Evolutionary conservation across 2,113 vertebrate species (phyloP), one percentile per base, ranked within the genome.

Genomic region (Python bivittatus): DNA sequence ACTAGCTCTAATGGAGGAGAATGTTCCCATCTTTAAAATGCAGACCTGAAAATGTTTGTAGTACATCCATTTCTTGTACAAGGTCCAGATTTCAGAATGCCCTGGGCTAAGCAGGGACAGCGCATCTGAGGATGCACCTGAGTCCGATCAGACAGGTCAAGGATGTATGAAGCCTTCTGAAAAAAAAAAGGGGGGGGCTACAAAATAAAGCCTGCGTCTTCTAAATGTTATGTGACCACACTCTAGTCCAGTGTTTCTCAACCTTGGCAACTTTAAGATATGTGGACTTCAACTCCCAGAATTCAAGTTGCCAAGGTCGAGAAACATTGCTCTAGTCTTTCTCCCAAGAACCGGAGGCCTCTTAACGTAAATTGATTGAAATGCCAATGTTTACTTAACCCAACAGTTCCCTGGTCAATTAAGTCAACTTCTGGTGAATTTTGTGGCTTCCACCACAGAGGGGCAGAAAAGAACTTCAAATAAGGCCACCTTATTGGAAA

Each of bases 391-490:
- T 92, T 92, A 48, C 15, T n/a, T 44, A 64, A 7, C 72, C 58
- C 6, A 61, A 58, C 20, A 20, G 13, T 58, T 88, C 48, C 42
- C 53, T n/a, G 17, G 27, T 44, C 33, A 44, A 79, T 57, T 86
- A 33, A 38, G 44, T 38, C 27, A 68, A 27, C 60, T 2, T 88
- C 57, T 29, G 90, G 38, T 95, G 95, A 93, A 58, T 93, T 92
- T 94, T 33, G 92, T 94, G 84, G 72, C 60, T 93, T 96, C 88
- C 83, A 95, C 97, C 96, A 96, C 96, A 95, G 95, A 96, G 93
- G 96, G 96, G 96, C 97, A 97, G 96, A 94, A 96, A 95, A 95
- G 96, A 96, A 84, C 96, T 93, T 0, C 89, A 25, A 2, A 0
- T 90, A 85, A 5, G 20, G n/a, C 4, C 6, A 56, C 56, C 42